Percentiles rank a stretch among this genome's conserved stretches.
phyloP scores from a whole-genome alignment of 2,797 vertebrate genomes.

The Pseudomugil tenellus region DNA sequence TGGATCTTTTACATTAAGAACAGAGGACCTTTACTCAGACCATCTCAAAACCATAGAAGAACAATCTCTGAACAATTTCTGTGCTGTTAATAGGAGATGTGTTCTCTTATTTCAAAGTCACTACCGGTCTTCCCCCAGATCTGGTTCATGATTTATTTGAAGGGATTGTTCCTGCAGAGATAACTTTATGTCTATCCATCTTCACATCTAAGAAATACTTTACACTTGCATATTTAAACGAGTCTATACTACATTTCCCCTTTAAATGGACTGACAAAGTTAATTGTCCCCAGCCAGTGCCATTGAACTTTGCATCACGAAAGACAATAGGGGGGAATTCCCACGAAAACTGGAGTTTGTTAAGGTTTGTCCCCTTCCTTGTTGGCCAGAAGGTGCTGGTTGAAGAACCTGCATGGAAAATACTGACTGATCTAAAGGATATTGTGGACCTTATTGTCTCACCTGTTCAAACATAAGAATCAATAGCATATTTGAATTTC shows the following conservation, averaged over 20 bases:
- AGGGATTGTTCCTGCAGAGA: slow-evolving; percentile 9
- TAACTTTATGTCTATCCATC: background rate
- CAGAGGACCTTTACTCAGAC: slow-evolving; percentile 1
- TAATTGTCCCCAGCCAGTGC: slow-evolving; percentile 10
- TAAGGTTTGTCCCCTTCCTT: slow-evolving; percentile 11
- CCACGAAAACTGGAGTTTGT: slow-evolving; percentile 3
- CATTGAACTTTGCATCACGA: slow-evolving; percentile 13
- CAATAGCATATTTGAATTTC: slow-evolving; percentile 6
- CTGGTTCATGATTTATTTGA: slow-evolving; percentile 12
- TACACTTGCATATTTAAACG: background rate
- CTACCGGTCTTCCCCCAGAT: slow-evolving; percentile 3
- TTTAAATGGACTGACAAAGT: slow-evolving; percentile 15
- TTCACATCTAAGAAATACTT: slow-evolving; percentile 10
- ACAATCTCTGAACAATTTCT: background rate
- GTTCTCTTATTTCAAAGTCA: slow-evolving; percentile 7
- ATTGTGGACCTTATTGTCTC: slow-evolving; percentile 7
- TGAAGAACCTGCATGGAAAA: slow-evolving; percentile 8
- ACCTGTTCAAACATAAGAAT: slow-evolving; percentile 11
- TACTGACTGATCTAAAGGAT: slow-evolving; percentile 4
- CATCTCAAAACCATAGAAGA: background rate
- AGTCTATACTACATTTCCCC: background rate
- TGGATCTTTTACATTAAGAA: slow-evolving; percentile 5
- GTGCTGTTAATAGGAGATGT: slow-evolving; percentile 1
- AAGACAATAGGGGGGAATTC: slow-evolving; percentile 14
- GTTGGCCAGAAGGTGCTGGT: slow-evolving; percentile 9